These are phyloP conservation scores for Rhabdomys pumilio DNA, from an alignment of 2,797 vertebrate genomes.

Conservation along the genomic window DNA sequence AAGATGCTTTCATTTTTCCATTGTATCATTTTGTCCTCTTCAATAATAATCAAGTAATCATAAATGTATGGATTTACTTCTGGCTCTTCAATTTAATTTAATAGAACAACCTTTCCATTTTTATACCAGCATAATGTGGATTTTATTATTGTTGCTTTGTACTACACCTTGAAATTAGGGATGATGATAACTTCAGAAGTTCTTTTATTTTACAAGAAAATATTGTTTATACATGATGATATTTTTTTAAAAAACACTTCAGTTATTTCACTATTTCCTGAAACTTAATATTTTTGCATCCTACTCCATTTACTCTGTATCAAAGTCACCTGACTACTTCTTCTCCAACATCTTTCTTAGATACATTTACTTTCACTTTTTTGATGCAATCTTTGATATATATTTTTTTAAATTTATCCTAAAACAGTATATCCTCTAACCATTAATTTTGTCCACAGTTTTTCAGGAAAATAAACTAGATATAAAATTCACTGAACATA, in stretches of 20 bases:
- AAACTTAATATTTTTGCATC: background rate
- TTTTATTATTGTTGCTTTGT: background rate
- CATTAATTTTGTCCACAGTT: background rate
- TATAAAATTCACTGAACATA: background rate
- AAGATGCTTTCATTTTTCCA: background rate
- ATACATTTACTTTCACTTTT: background rate
- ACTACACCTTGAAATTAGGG: background rate
- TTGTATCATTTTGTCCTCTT: background rate
- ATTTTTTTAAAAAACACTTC: background rate
- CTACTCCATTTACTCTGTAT: background rate
- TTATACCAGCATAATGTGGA: background rate
- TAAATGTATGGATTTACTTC: background rate
- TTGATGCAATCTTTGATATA: background rate
- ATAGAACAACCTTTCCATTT: background rate
- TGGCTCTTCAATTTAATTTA: background rate
- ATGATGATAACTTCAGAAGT: background rate
- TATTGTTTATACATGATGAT: background rate
- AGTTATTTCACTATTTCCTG: background rate
- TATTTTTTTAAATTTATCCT: background rate
- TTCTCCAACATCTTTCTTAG: background rate
- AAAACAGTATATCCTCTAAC: background rate
- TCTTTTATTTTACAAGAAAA: background rate
- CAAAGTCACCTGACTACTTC: background rate
- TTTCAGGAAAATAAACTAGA: background rate
- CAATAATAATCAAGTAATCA: background rate